These are phyloP conservation scores for Bambusicola thoracicus DNA, from an alignment of 2,113 vertebrate genomes.

Conservation along the genomic window DNA sequence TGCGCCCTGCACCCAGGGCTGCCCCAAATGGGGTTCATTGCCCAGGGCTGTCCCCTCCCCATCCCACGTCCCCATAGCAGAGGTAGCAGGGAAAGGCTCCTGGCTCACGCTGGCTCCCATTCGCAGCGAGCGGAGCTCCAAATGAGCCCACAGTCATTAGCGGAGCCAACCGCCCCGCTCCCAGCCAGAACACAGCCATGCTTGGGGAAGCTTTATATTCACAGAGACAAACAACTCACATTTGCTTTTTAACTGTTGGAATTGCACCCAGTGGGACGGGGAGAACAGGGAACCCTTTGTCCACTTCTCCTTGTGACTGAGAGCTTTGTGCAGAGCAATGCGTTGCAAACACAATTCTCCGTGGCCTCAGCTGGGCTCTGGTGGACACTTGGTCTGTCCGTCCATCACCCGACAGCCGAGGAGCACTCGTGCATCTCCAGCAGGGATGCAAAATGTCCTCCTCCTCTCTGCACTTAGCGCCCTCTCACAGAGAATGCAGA, in stretches of 20 bases:
- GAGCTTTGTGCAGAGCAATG: slow-evolving; percentile 52
- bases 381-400: slow-evolving; percentile 52
- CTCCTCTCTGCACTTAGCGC: background rate
- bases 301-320: slow-evolving; percentile 59
- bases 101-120: background rate
- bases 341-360: slow-evolving; percentile 63
- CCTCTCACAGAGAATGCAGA: background rate
- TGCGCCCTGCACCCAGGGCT: fast-evolving
- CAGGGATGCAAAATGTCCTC: slow-evolving; percentile 19
- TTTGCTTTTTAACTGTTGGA: slow-evolving; percentile 47
- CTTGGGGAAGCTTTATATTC: slow-evolving; percentile 44
- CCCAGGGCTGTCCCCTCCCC: background rate
- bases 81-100: background rate
- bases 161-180: slow-evolving; percentile 28
- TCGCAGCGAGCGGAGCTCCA: background rate
- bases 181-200: slow-evolving; percentile 41
- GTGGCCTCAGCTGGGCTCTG: slow-evolving; percentile 50
- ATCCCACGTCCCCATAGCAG: background rate
- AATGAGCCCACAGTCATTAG: slow-evolving; percentile 5
- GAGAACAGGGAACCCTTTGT: slow-evolving; percentile 70
- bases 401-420: slow-evolving; percentile 35
- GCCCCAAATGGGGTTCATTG: background rate
- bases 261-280: slow-evolving; percentile 52
- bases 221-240: slow-evolving; percentile 54
- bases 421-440: background rate